Conservation (phyloP, 2,888 invertebrate species). For the Pseudanteris insignis region DNA sequence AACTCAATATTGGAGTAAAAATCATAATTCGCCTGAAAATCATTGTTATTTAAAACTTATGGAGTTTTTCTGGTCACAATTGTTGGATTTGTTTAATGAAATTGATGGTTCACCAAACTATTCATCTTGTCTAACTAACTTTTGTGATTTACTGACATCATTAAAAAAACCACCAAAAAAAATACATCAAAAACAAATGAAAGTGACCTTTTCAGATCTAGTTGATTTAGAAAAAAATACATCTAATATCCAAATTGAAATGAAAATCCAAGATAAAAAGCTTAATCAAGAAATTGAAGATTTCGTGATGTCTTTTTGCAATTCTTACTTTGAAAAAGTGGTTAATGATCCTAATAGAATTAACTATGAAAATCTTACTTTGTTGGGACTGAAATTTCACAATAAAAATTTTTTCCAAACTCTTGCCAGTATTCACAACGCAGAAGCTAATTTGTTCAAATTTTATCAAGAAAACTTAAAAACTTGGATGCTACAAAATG, state of each 20-base stretch:
- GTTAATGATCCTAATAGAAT: conserved; percentile 63
- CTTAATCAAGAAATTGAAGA: conserved; percentile 68
- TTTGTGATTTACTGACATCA: conserved; percentile 67
- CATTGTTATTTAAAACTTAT: conserved; percentile 60
- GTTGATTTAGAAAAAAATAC: conserved; percentile 47
- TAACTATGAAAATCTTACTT: conserved; percentile 68
- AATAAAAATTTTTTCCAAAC: conserved; percentile 68
- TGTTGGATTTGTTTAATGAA: conserved; percentile 48
- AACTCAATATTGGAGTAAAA: conserved; percentile 71
- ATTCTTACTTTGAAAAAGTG: conserved; percentile 71
- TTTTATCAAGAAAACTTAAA: conserved; percentile 66
- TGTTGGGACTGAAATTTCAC: conserved; percentile 71
- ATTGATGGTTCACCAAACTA: conserved; percentile 41
- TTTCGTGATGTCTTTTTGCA: conserved; percentile 67
- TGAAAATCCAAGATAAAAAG: conserved; percentile 51
- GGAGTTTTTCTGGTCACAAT: conserved; percentile 64
- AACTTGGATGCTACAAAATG: conserved; percentile 69
- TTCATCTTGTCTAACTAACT: conserved; percentile 48
- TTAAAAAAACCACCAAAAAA: conserved; percentile 66
- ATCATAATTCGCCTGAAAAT: conserved; percentile 57
- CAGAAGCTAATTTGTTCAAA: conserved; percentile 53
- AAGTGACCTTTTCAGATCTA: conserved; percentile 69
- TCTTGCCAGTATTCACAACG: conserved; percentile 61
- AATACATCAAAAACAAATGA: conserved; percentile 66
- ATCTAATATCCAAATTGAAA: conserved; percentile 11